Conservation (phyloP, 2,888 invertebrate genomes). For the Calephelis perditalis region DNA sequence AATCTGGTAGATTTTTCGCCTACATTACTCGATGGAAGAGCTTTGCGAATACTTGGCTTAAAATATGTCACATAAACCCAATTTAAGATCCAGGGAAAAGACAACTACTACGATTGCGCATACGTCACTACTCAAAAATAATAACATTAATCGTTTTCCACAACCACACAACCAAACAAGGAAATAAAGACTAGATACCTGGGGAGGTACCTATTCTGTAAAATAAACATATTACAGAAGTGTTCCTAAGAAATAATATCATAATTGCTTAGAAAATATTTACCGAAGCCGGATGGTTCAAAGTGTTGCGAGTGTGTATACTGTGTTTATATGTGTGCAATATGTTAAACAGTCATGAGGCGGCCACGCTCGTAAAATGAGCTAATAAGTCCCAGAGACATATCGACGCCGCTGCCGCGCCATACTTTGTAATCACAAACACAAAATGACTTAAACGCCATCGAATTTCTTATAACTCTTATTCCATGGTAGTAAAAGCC, state of each 20-base stretch:
- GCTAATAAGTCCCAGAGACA: slow-evolving; percentile 72
- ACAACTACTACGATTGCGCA: too few species aligned
- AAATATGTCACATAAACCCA: too few species aligned
- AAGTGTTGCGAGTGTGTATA: slow-evolving; percentile 11
- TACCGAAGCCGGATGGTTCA: slow-evolving; percentile 7
- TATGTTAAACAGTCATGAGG: slow-evolving; percentile 46
- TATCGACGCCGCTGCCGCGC: slow-evolving; percentile 68
- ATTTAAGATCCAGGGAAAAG: too few species aligned
- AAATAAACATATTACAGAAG: background rate
- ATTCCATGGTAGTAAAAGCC: slow-evolving; percentile 31
- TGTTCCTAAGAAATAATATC: slow-evolving; percentile 12
- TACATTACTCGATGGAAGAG: too few species aligned
- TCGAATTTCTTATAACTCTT: slow-evolving; percentile 32
- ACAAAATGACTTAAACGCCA: slow-evolving; percentile 40
- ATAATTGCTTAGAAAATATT: slow-evolving; percentile 18
- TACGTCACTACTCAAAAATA: too few species aligned
- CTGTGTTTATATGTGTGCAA: slow-evolving; percentile 24
- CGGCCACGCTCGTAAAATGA: slow-evolving; percentile 56
- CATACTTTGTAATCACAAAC: slow-evolving; percentile 48
- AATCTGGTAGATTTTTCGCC: too few species aligned
- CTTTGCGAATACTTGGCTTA: too few species aligned
- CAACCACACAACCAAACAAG: too few species aligned
- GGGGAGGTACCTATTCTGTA: too few species aligned
- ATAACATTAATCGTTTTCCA: too few species aligned
- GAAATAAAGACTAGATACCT: too few species aligned